Percentiles rank a stretch among this genome's conserved stretches.
phyloP scores from a whole-genome alignment of 2,888 invertebrate species.

The Drosophila robusta region DNA sequence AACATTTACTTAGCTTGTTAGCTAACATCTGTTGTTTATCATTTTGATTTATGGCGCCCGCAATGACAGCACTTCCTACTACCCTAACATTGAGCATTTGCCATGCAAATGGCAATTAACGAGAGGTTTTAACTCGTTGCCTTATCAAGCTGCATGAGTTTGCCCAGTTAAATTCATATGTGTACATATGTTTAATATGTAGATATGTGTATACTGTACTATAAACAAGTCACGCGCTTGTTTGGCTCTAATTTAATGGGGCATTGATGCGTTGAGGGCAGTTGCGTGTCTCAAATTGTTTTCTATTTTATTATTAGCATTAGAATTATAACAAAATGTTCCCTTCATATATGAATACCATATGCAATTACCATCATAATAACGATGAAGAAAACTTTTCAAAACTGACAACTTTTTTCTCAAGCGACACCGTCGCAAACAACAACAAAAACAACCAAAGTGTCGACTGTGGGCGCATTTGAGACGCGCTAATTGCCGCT shows the following conservation, averaged over 20 bases:
- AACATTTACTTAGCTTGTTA: slow-evolving; percentile 32
- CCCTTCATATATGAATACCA: slow-evolving; percentile 2
- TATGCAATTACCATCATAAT: slow-evolving; percentile 40
- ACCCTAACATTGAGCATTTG: slow-evolving; percentile 4
- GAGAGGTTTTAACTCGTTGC: slow-evolving; percentile 4
- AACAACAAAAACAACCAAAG: slow-evolving; percentile 3
- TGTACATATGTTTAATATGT: not conserved
- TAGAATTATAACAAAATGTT: slow-evolving; percentile 44
- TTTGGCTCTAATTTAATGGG: slow-evolving; percentile 57
- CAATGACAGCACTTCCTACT: slow-evolving; percentile 11
- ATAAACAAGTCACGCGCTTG: slow-evolving; percentile 57
- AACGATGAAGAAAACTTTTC: slow-evolving; percentile 13
- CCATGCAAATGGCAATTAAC: slow-evolving; percentile 55
- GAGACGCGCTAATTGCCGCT: slow-evolving; percentile 71
- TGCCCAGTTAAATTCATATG: slow-evolving; percentile 1
- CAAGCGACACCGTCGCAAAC: not conserved
- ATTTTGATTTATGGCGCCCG: slow-evolving; percentile 50
- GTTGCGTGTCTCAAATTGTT: slow-evolving; percentile 71
- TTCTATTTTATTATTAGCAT: slow-evolving; percentile 69
- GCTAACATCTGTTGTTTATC: slow-evolving; percentile 36
- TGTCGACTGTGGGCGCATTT: slow-evolving; percentile 40
- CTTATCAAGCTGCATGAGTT: slow-evolving; percentile 19
- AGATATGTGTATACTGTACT: not conserved
- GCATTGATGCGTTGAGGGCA: slow-evolving; percentile 68
- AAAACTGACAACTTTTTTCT: slow-evolving; percentile 11